phyloP scores from a whole-genome alignment of 2,113 vertebrate genomes.

The Thymallus thymallus region DNA sequence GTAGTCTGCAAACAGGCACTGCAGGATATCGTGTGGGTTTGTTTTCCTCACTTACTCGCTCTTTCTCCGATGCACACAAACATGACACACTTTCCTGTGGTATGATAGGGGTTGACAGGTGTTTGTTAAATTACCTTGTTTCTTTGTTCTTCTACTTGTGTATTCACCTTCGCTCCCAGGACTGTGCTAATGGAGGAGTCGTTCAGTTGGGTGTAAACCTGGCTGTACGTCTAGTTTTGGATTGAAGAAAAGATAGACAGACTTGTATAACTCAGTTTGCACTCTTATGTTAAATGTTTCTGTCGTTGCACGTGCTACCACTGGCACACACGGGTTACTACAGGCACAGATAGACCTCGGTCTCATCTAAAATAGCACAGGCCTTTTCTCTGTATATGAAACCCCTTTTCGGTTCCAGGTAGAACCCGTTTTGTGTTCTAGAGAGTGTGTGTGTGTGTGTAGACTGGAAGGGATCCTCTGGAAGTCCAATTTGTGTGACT shows the following conservation, averaged over 20 bases:
- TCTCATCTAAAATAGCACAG: not conserved
- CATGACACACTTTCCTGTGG: constrained; percentile 3
- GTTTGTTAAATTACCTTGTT: constrained; percentile 5
- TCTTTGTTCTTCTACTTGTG: constrained; percentile 6
- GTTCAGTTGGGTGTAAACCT: not conserved
- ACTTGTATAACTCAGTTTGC: not conserved
- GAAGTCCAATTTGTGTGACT: not conserved
- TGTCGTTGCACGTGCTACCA: too few relatives aligned
- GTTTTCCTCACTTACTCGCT: not conserved
- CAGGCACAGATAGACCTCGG: not conserved
- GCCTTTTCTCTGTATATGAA: not conserved
- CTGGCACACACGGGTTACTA: not conserved
- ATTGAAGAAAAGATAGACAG: not conserved
- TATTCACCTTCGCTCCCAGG: not conserved
- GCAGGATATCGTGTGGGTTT: not conserved
- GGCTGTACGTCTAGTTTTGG: not conserved
- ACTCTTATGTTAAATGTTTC: not conserved
- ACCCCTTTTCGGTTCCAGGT: too few relatives aligned
- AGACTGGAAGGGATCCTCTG: not conserved
- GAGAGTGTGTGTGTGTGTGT: not conserved
- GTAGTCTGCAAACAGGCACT: not conserved
- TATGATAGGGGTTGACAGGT: constrained; percentile 29
- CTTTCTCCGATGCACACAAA: constrained; percentile 18
- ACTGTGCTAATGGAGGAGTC: not conserved
- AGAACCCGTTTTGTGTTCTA: too few relatives aligned